Evolutionary conservation across 2,888 invertebrate species (phyloP).

Genomic region (Raillietiella orientalis): DNA sequence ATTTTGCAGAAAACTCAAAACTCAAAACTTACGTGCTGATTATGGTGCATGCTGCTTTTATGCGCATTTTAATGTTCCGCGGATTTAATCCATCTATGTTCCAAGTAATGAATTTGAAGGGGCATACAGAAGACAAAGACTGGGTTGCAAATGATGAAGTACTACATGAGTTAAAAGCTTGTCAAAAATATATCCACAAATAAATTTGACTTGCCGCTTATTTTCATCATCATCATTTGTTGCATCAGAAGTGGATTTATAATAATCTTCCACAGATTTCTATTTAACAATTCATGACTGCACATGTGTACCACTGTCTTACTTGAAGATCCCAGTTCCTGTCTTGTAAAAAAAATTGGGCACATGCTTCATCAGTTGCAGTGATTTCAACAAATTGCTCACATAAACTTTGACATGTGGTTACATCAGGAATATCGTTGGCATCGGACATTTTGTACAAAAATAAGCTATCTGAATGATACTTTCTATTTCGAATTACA

Average conservation of each 20-base stretch:
- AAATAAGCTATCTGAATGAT: no score
- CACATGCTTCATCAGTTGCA: slow-evolving; percentile 18
- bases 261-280: slow-evolving; percentile 1
- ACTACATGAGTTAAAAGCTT: no score
- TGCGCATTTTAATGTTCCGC: slow-evolving; percentile 15
- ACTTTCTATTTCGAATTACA: no score
- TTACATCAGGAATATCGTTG: slow-evolving; percentile 11
- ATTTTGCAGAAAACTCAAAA: slow-evolving; percentile 1
- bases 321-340: slow-evolving; percentile 18
- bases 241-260: not conserved
- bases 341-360: slow-evolving; percentile 21
- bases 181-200: no score
- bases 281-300: slow-evolving; percentile 5
- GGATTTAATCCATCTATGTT: slow-evolving; percentile 23
- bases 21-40: slow-evolving; percentile 13
- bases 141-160: not conserved
- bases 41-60: slow-evolving; percentile 16
- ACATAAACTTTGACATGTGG: slow-evolving; percentile 14
- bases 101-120: slow-evolving; percentile 20
- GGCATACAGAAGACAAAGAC: no score
- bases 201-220: no score
- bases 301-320: slow-evolving; percentile 3
- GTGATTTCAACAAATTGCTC: slow-evolving; percentile 18
- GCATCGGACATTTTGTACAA: no score
- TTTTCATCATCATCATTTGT: slow-evolving; percentile 3